Percentiles rank a stretch among this genome's conserved stretches.
Evolutionary conservation across 2,113 vertebrate genomes (phyloP).

Genomic region (Lampris incognitus): DNA sequence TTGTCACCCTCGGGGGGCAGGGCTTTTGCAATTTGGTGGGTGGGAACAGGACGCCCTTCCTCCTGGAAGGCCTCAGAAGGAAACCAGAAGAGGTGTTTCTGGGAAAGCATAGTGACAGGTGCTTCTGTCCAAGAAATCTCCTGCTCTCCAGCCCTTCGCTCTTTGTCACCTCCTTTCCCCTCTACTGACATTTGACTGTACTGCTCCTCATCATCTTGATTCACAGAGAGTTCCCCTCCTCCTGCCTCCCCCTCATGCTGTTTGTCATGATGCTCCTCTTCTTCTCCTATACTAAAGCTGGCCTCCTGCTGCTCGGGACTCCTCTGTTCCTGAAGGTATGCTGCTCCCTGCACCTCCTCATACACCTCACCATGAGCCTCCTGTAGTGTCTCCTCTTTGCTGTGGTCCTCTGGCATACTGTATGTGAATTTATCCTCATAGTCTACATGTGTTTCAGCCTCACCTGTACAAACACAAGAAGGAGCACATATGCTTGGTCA

Average conservation of each 20-base stretch:
- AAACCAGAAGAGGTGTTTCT: conserved; percentile 92
- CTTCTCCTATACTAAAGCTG: conserved; percentile 32
- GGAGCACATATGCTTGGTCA: not conserved
- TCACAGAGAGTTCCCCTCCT: conserved; percentile 45
- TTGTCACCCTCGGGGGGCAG: conserved; percentile 73
- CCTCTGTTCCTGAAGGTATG: conserved; percentile 31
- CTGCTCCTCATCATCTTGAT: conserved; percentile 25
- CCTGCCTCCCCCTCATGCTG: conserved; percentile 42
- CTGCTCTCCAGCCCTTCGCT: conserved; percentile 5
- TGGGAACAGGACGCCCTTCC: conserved; percentile 61
- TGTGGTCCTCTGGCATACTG: conserved; percentile 60
- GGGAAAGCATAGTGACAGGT: conserved; percentile 85
- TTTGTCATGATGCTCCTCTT: conserved; percentile 54
- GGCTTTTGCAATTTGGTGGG: conserved; percentile 65
- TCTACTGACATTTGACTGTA: conserved; percentile 38
- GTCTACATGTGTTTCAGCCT: conserved; percentile 86
- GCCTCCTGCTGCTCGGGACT: conserved; percentile 66
- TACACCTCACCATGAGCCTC: conserved; percentile 58
- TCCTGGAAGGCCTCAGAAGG: conserved; percentile 86
- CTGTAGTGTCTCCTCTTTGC: conserved; percentile 20
- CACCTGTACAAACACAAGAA: conserved; percentile 78
- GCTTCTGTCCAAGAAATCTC: conserved; percentile 72
- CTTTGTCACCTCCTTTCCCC: conserved; percentile 57
- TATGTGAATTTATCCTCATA: conserved; percentile 92
- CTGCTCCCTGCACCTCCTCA: conserved; percentile 38